phyloP scores from a whole-genome alignment of 2,888 invertebrate species.

The Cheiracanthium punctorium region DNA sequence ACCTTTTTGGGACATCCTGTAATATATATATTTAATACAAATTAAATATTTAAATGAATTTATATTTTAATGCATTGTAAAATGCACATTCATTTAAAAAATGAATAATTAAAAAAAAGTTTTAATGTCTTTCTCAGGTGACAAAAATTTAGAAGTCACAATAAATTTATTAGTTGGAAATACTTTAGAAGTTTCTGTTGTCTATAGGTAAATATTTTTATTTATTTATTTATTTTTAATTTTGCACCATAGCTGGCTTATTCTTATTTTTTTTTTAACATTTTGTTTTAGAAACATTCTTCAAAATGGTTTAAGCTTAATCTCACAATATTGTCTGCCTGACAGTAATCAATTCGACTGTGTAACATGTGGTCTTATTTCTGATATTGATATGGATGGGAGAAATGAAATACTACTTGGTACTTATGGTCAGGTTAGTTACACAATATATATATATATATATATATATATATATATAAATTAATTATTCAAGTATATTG shows the following conservation, averaged over 20 bases:
- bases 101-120: too few species aligned
- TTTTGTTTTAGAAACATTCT: conserved; percentile 35
- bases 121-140: too few species aligned
- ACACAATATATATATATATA: too few species aligned
- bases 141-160: not conserved
- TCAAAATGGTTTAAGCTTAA: conserved; percentile 69
- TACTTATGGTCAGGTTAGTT: conserved; percentile 80
- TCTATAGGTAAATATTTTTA: conserved; percentile 78
- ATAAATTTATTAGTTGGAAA: conserved; percentile 80
- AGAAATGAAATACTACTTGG: conserved; percentile 83
- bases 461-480: too few species aligned
- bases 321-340: conserved; percentile 75
- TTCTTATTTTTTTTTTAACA: not conserved
- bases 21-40: too few species aligned
- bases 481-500: too few species aligned
- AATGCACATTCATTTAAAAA: too few species aligned
- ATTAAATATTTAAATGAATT: too few species aligned
- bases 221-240: not conserved
- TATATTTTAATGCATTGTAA: too few species aligned
- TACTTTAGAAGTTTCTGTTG: conserved; percentile 79
- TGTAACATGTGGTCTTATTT: conserved; percentile 81
- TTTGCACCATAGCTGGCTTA: not conserved
- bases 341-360: conserved; percentile 80
- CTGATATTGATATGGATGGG: conserved; percentile 84
- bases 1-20: too few species aligned